These are phyloP conservation scores for Galaxias olidus DNA, from an alignment of 2,797 vertebrate genomes.

Conservation along the genomic window DNA sequence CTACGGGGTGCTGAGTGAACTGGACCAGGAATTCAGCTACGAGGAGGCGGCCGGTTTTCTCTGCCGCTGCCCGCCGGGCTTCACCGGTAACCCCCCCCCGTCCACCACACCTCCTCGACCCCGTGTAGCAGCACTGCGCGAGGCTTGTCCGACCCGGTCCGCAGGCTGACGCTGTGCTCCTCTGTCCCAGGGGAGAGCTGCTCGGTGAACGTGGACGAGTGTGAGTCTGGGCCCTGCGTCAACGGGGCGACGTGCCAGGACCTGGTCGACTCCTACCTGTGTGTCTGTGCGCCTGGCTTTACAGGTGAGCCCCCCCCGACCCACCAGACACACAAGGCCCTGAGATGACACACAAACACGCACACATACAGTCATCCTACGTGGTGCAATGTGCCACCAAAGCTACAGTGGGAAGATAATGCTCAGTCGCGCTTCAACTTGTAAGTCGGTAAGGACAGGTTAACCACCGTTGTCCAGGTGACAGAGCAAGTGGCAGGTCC, in stretches of 20 bases:
- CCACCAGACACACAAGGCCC: background rate
- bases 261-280: conserved; percentile 80
- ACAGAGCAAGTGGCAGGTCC: no score
- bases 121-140: no score
- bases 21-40: conserved; percentile 79
- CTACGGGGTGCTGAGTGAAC: conserved; percentile 69
- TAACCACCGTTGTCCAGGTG: no score
- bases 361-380: background rate
- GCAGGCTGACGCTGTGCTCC: no score
- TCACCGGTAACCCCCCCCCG: conserved; percentile 77
- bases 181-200: conserved; percentile 82
- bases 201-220: conserved; percentile 84
- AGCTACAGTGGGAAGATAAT: no score
- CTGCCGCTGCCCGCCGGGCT: conserved; percentile 85
- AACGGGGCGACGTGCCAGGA: conserved; percentile 84
- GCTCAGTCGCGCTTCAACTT: no score
- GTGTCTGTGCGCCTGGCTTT: conserved; percentile 83
- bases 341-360: background rate
- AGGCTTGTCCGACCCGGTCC: no score
- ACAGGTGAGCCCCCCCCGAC: conserved; percentile 79
- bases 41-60: conserved; percentile 81
- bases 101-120: no score
- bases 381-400: no score
- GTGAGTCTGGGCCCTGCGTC: conserved; percentile 82
- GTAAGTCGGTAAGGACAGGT: no score